These are phyloP conservation scores for Synodontis membranacea DNA, from an alignment of 2,113 vertebrate species.

Conservation along the genomic window DNA sequence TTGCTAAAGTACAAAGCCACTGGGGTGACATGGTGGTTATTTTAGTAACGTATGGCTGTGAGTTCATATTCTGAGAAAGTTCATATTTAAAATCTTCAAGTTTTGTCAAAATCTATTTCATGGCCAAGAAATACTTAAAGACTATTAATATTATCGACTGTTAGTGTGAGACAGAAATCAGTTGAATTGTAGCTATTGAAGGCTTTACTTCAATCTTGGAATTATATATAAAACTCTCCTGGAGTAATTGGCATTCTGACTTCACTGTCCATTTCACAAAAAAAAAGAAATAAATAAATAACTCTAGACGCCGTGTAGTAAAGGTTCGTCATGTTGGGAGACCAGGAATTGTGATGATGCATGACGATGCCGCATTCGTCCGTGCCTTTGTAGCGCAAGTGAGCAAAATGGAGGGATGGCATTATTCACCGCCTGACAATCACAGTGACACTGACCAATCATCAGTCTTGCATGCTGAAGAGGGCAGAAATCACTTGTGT, in stretches of 20 bases:
- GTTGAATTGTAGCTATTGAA: neutral
- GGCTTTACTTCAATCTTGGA: neutral
- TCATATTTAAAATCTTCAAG: neutral
- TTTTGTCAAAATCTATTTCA: neutral
- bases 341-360: too few species aligned
- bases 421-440: neutral
- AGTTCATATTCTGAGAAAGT: neutral
- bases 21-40: neutral
- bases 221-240: neutral
- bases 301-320: neutral
- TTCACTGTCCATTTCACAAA: too few species aligned
- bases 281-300: too few species aligned
- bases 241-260: neutral
- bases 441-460: neutral
- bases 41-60: neutral
- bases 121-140: neutral
- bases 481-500: neutral
- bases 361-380: neutral
- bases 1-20: neutral
- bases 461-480: neutral
- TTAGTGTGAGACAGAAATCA: neutral
- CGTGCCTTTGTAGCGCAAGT: neutral
- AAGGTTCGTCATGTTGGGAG: neutral
- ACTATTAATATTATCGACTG: neutral
- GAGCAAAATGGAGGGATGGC: neutral